Evolutionary conservation across 1,140 invertebrate species (phyloP).

Genomic region (Leptestheria dahalacensis): DNA sequence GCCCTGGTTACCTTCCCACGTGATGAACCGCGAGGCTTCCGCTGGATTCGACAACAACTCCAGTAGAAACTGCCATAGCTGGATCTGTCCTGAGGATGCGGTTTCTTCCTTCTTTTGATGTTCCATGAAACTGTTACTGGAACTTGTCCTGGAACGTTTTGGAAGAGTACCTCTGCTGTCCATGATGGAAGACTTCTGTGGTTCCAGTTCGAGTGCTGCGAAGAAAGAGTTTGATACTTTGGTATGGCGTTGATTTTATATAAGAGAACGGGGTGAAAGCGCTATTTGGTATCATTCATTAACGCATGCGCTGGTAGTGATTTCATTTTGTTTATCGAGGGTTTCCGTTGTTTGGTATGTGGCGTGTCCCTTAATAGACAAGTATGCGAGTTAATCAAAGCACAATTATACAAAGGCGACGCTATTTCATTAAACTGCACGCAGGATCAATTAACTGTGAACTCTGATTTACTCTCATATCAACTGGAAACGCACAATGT

Average conservation of each 20-base stretch:
- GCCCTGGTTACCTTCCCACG: slow-evolving; percentile 89
- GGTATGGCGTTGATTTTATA: neutral
- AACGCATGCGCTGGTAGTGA: neutral
- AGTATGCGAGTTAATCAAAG: neutral
- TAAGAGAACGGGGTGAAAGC: neutral
- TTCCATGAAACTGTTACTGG: neutral
- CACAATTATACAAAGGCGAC: neutral
- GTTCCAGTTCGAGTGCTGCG: neutral
- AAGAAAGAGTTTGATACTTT: no score
- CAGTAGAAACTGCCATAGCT: slow-evolving; percentile 95
- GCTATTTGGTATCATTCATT: neutral
- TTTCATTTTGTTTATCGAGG: neutral
- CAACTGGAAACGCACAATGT: neutral
- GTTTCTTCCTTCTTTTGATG: neutral
- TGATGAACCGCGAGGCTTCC: slow-evolving; percentile 77
- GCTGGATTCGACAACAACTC: slow-evolving; percentile 82
- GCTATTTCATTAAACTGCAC: neutral
- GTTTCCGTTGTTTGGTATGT: neutral
- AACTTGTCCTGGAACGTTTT: neutral
- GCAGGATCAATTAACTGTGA: neutral
- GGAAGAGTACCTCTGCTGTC: neutral
- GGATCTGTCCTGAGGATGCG: slow-evolving; percentile 74
- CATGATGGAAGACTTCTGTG: neutral
- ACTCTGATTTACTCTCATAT: neutral
- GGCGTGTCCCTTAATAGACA: neutral